Base-by-base conservation (phyloP, 64 coral and sea anemone species). In the Pocillopora verrucosa region DNA sequence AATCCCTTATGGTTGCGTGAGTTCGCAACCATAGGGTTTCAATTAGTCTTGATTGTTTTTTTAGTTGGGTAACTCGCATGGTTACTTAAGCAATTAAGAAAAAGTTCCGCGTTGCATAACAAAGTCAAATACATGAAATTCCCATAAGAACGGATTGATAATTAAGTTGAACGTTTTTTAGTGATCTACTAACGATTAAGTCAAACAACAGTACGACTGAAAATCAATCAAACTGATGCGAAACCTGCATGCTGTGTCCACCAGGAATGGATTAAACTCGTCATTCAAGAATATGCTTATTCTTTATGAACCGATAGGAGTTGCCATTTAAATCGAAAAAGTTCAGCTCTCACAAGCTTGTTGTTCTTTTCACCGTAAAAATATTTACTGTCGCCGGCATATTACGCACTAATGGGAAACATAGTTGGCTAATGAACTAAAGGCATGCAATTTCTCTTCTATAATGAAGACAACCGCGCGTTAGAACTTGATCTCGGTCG, bases 41-140 rank as follows among this genome's bases (percentile, higher is more conserved):
- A 85, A 85, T 85, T 57, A 19, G 37, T 85, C 82, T 41, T 85
- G 56, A 85, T 30, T 85, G 63, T 61, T 45, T 62, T 34, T 36
- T 13, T 20, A 34, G 59, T 79, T 79, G 11, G 16, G 16, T 79
- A 19, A 6, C 34, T 83, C 34, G 80, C 61, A n/a, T 56, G 9
- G 16, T 41, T 58, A 72, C 61, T 19, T 4, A 11, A 51, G 79
- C 1, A 13, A 62, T 59, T 26, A 67, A 70, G 20, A 70, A 20
- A 70, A 70, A 70, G 19, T 11, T n/a, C 22, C 20, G 20, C 67
- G 67, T 25, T 70, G 25, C 67, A n/a, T 25, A 24, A 5, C 25
- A 25, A 70, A 11, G 11, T 25, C 22, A 24, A 24, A 10, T 25
- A 13, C 16, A 63, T 15, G 25, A 24, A 70, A 70, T 20, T 24